Evolutionary conservation across 1,140 invertebrate genomes (phyloP).

Genomic region (Adelges cooleyi): DNA sequence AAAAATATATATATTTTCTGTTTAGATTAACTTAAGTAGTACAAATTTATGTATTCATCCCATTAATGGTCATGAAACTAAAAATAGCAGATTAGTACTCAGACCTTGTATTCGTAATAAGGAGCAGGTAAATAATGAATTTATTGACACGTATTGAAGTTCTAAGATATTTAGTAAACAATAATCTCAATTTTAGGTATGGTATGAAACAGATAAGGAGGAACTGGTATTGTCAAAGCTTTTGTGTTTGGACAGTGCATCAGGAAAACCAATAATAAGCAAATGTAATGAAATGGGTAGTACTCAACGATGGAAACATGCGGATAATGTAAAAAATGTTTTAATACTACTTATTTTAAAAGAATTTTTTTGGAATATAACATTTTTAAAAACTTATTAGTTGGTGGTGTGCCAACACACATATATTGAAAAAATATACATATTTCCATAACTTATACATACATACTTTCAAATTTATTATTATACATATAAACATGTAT

Average conservation of each 20-base stretch:
- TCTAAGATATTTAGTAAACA: conserved; percentile 19
- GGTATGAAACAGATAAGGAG: conserved; percentile 73
- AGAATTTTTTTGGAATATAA: no score
- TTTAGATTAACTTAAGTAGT: conserved; percentile 54
- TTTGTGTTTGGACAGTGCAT: conserved; percentile 68
- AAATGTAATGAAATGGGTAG: conserved; percentile 89
- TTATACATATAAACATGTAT: no score
- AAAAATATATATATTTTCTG: conserved; percentile 27
- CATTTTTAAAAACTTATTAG: no score
- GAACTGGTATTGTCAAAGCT: conserved; percentile 76
- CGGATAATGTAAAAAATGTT: conserved; percentile 44
- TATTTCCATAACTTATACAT: no score
- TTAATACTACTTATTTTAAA: no score
- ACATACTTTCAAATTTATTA: no score
- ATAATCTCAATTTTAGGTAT: conserved; percentile 46
- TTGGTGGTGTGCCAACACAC: no score
- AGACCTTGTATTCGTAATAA: conserved; percentile 53
- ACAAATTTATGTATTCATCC: conserved; percentile 64
- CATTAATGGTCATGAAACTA: conserved; percentile 64
- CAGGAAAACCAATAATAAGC: conserved; percentile 52
- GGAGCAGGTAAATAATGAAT: conserved; percentile 51
- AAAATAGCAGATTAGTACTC: conserved; percentile 59
- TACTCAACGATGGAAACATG: conserved; percentile 77
- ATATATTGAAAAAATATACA: no score
- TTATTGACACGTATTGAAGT: conserved; percentile 32